Percentiles rank a stretch among this genome's conserved stretches.
These are phyloP conservation scores for Heliconius hermathena DNA, from an alignment of 1,140 invertebrate species.

Conservation along the genomic window DNA sequence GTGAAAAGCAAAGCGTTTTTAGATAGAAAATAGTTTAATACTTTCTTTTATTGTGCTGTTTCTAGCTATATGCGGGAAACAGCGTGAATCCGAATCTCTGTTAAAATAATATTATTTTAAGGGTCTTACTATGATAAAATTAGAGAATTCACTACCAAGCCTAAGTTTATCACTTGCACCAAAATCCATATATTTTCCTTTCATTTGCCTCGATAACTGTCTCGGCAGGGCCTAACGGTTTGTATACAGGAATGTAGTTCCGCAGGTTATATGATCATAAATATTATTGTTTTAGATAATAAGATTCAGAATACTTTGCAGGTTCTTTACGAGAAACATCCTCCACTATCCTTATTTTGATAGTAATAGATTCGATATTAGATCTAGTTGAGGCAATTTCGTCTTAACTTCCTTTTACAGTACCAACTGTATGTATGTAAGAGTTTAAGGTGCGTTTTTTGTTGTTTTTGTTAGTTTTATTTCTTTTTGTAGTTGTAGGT, in stretches of 20 bases:
- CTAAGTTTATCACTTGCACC: constrained; percentile 12
- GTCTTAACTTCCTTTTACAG: neutral
- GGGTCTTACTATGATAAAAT: no score
- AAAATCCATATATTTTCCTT: constrained; percentile 52
- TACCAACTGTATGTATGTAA: neutral
- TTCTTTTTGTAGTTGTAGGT: constrained; percentile 14
- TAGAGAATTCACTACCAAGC: neutral
- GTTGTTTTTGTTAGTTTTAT: constrained; percentile 2
- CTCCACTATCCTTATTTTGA: neutral
- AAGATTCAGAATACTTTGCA: constrained; percentile 31
- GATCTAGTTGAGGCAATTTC: neutral
- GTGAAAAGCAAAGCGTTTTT: no score
- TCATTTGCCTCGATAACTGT: constrained; percentile 56
- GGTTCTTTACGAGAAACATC: neutral
- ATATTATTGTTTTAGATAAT: constrained; percentile 28
- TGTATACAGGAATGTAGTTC: constrained; percentile 30
- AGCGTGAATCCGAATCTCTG: no score
- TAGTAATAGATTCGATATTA: neutral
- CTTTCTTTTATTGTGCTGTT: no score
- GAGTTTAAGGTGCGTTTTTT: neutral
- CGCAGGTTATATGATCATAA: constrained; percentile 25
- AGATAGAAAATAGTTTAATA: no score
- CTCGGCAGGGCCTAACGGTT: constrained; percentile 39
- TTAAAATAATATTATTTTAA: no score
- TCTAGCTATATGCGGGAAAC: no score